Evolutionary conservation across 2,797 vertebrate genomes (phyloP), one percentile per base, ranked within the genome.

Genomic region (Pempheris klunzingeri): DNA sequence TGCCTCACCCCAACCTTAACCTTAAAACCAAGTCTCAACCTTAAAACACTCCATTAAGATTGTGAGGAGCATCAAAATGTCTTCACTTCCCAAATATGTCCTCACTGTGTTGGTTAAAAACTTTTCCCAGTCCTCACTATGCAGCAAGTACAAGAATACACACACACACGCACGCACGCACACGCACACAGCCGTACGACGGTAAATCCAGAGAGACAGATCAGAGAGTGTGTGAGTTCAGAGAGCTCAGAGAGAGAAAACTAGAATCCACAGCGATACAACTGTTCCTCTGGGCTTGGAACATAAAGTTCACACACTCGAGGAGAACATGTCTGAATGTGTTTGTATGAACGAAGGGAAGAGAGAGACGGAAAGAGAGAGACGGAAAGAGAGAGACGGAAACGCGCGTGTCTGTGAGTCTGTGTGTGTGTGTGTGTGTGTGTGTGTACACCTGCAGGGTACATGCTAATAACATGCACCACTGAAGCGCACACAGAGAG

Each of bases 391-490:
- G 30, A 32, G 30, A 6, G 30, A 32, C n/a, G n/a, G 4, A 50
- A 41, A 50, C 69, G 12, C 58, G 58, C 41, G 34, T 50, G 66
- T 39, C 9, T 39, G 38, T 6, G 30, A 17, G 34, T 43, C 34
- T 67, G 14, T 67, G 41, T 68, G 65, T 62, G 53, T 74, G 49
- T 57, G 52, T 74, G 63, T 78, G 70, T 77, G 47, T 78, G 73
- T 65, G 81, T 70, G 76, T 49, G 53, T 32, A 20, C 64, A 87
- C 81, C 86, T 88, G 87, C 87, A 84, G 83, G 87, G 71, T 54
- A 78, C 86, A 84, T 4, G 71, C 83, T 91, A 84, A 90, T 87
- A 88, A 81, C 87, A 91, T 84, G 84, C 81, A 83, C 62, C 85
- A 84, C 20, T 87, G 85, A 76, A 87, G 85, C 82, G 52, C 80